A percentile compares a stretch with the other conserved stretches of the same genome.
Conservation (phyloP, 2,113 vertebrate species). For the Pollimyrus isidori region DNA sequence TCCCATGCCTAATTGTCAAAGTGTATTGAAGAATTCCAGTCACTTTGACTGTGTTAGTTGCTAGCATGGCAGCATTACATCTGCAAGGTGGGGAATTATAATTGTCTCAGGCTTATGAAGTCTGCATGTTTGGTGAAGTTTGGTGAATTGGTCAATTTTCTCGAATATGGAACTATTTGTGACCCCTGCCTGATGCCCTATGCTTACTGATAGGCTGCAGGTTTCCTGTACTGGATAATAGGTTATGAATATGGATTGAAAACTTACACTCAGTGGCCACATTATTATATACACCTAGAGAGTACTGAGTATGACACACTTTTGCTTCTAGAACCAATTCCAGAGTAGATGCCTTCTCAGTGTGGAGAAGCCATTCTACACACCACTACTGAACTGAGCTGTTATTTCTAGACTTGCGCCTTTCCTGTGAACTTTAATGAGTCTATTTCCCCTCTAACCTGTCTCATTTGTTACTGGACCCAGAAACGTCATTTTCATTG, state of each 20-base stretch:
- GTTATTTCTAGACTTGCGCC: neutral
- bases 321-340: neutral
- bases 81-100: neutral
- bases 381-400: neutral
- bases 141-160: neutral
- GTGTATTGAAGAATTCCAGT: neutral
- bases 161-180: neutral
- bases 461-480: neutral
- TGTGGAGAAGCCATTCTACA: neutral
- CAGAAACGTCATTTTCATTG: neutral
- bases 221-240: neutral
- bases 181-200: neutral
- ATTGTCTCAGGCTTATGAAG: neutral
- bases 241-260: neutral
- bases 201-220: neutral
- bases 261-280: neutral
- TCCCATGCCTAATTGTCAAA: neutral
- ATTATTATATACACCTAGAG: neutral
- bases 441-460: too few species aligned
- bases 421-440: neutral
- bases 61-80: neutral
- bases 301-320: neutral
- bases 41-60: neutral
- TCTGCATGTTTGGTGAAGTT: neutral
- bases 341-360: neutral